Percentiles rank a stretch among this genome's conserved stretches.
These are phyloP conservation scores for Microtus richardsoni DNA, from an alignment of 2,113 vertebrate species.

Conservation along the genomic window DNA sequence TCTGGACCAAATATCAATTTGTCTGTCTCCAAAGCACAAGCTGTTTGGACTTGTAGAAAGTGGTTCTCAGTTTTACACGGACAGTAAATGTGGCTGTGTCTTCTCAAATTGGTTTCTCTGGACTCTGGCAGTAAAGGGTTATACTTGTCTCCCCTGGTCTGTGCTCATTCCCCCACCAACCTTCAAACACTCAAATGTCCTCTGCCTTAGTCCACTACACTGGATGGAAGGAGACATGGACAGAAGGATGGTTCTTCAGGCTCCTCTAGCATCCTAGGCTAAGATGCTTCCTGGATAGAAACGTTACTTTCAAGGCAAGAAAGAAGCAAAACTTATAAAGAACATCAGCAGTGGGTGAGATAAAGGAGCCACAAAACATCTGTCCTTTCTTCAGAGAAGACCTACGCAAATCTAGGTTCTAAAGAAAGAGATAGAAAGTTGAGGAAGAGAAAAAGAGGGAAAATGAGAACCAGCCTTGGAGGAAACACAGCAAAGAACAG, in stretches of 20 bases:
- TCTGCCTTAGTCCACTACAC: neutral
- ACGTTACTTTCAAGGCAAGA: neutral
- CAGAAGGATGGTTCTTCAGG: neutral
- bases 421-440: neutral
- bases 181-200: neutral
- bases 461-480: neutral
- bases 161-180: neutral
- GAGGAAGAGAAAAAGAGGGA: neutral
- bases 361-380: conserved; percentile 32
- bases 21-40: neutral
- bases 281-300: neutral
- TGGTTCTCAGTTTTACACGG: neutral
- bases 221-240: neutral
- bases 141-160: neutral
- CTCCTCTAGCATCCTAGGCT: neutral
- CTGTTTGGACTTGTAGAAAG: neutral
- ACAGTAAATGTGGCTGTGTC: neutral
- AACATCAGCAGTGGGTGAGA: neutral
- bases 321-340: conserved; percentile 23
- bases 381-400: conserved; percentile 54
- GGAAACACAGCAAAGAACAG: neutral
- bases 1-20: neutral
- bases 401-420: neutral
- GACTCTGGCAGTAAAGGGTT: neutral
- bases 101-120: neutral